Conservation (phyloP, 1,140 invertebrate species). For the Euglossa dilemma region DNA sequence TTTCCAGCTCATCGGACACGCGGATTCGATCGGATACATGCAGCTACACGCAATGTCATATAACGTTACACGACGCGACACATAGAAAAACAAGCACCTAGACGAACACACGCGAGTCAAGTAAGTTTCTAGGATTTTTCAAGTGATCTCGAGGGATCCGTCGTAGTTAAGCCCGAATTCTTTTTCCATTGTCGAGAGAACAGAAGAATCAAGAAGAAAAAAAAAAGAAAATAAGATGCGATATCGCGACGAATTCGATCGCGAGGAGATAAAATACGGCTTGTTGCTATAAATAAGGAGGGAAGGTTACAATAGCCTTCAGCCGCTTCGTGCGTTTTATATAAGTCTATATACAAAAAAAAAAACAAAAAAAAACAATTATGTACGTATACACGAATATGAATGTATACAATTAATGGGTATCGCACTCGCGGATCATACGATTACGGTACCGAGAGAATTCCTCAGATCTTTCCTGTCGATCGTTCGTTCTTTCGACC, state of each 20-base stretch:
- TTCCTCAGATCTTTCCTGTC: constrained; percentile 21
- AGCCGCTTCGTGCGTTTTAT: constrained; percentile 71
- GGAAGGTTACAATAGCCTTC: constrained; percentile 58
- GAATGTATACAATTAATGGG: constrained; percentile 56
- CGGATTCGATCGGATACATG: background rate
- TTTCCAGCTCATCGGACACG: background rate
- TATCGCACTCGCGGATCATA: constrained; percentile 52
- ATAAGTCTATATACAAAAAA: constrained; percentile 68
- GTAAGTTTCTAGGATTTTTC: constrained; percentile 62
- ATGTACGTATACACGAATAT: constrained; percentile 56
- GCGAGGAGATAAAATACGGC: constrained; percentile 38
- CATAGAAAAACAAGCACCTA: constrained; percentile 31
- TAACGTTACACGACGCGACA: background rate
- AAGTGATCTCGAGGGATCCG: constrained; percentile 51
- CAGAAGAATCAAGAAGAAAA: background rate
- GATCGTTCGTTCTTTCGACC: background rate
- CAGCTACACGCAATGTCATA: background rate
- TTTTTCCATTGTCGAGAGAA: constrained; percentile 53
- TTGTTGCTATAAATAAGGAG: constrained; percentile 62
- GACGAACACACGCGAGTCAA: constrained; percentile 45
- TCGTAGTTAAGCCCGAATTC: constrained; percentile 64
- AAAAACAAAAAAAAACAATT: no score
- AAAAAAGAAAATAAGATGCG: constrained; percentile 12
- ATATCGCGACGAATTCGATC: constrained; percentile 18
- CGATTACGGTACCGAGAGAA: background rate